Percentiles rank a stretch among this genome's conserved stretches.
phyloP scores from a whole-genome alignment of 1,140 invertebrate genomes.

The Belonocnema kinseyi region DNA sequence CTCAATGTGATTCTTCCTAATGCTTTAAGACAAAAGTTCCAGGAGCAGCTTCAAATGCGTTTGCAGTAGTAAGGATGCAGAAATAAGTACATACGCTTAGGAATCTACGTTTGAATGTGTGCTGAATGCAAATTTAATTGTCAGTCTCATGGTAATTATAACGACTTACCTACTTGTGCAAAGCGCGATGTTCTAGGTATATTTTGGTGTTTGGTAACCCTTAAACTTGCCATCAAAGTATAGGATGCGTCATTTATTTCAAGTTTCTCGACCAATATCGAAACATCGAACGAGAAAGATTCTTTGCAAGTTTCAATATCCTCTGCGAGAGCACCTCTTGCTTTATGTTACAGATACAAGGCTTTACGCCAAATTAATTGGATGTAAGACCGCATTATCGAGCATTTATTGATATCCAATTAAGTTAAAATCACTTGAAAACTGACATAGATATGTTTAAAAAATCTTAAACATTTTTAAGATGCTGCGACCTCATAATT shows the following conservation, averaged over 20 bases:
- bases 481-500: too few species aligned
- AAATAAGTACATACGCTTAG: constrained; percentile 19
- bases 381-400: too few species aligned
- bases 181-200: constrained; percentile 36
- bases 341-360: background rate
- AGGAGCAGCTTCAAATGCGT: constrained; percentile 19
- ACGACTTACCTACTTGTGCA: constrained; percentile 38
- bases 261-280: constrained; percentile 8
- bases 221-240: constrained; percentile 23
- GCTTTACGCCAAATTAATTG: too few species aligned
- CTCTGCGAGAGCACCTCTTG: background rate
- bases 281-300: background rate
- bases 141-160: constrained; percentile 50
- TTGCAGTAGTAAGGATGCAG: constrained; percentile 35
- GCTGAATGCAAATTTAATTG: constrained; percentile 52
- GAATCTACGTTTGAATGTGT: constrained; percentile 52
- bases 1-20: constrained; percentile 9
- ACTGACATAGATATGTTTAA: background rate
- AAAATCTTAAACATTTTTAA: background rate
- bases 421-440: too few species aligned
- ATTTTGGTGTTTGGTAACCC: constrained; percentile 10
- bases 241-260: constrained; percentile 16
- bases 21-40: background rate
- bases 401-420: too few species aligned
- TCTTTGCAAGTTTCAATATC: background rate